Evolutionary conservation across 2,797 vertebrate genomes (phyloP).

Genomic region (Pelochelys cantorii): DNA sequence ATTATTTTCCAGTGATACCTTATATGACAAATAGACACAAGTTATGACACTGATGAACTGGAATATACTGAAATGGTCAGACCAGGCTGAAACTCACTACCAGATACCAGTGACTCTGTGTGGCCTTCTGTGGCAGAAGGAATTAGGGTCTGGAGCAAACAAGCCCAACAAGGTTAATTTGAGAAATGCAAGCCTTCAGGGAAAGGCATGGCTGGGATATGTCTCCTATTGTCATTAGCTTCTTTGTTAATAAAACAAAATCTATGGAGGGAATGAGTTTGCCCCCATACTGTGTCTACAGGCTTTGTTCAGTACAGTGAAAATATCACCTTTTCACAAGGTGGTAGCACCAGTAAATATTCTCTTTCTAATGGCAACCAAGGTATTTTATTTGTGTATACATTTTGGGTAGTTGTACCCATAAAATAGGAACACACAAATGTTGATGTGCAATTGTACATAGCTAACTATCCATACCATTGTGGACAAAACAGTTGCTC

Average conservation of each 20-base stretch:
- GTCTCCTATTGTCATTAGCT: neutral
- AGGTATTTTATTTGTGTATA: neutral
- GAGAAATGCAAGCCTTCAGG: fast-evolving
- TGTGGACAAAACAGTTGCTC: neutral
- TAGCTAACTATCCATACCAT: neutral
- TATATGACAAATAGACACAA: neutral
- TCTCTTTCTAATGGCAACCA: neutral
- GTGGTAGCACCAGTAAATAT: neutral
- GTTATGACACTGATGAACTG: neutral
- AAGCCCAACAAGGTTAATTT: neutral
- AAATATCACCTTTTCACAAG: neutral
- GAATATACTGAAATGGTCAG: neutral
- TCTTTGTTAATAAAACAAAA: neutral
- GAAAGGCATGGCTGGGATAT: neutral
- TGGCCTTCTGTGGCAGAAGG: neutral
- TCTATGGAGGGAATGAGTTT: neutral
- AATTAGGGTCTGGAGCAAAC: neutral
- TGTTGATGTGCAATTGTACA: neutral
- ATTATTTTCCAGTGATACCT: neutral
- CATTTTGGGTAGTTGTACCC: neutral
- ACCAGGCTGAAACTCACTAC: neutral
- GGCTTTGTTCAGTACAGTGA: neutral
- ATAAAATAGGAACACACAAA: neutral
- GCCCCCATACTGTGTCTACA: neutral
- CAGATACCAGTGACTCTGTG: neutral